Conservation (phyloP, 2,888 invertebrate genomes). For the Sinhomidia bicolor region DNA sequence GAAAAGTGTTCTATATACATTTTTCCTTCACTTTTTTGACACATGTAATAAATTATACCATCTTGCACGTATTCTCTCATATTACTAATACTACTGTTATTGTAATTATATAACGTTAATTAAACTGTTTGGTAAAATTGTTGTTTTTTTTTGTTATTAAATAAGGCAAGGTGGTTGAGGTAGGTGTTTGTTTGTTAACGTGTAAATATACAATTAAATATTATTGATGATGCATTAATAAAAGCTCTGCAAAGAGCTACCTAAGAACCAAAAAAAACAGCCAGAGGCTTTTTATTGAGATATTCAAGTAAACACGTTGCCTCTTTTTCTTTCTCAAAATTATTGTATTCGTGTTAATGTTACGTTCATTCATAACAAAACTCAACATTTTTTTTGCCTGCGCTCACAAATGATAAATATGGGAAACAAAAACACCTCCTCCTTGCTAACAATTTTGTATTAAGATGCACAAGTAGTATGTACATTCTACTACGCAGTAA, state of each 20-base stretch:
- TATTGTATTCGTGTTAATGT: background rate
- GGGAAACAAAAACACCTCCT: background rate
- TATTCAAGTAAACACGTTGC: background rate
- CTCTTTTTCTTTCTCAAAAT: background rate
- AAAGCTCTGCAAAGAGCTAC: background rate
- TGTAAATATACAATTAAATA: background rate
- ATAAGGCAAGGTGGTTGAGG: background rate
- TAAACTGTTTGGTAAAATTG: background rate
- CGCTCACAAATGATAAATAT: no score
- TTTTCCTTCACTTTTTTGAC: background rate
- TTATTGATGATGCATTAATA: background rate
- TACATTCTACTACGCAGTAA: no score
- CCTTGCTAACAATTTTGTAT: background rate
- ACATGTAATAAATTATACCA: no score
- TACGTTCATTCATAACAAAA: background rate
- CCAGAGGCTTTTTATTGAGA: background rate
- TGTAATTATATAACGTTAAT: background rate
- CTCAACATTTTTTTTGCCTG: no score
- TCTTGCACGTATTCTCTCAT: no score
- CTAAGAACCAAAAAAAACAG: background rate
- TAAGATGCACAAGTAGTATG: no score
- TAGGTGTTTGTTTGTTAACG: slow-evolving; percentile 19
- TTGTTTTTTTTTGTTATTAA: background rate
- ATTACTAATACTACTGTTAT: no score
- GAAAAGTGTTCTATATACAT: no score